Evolutionary conservation across 2,888 invertebrate genomes (phyloP), one percentile per base, ranked within the genome.

Genomic region (Lepetodrilus schrolli): DNA sequence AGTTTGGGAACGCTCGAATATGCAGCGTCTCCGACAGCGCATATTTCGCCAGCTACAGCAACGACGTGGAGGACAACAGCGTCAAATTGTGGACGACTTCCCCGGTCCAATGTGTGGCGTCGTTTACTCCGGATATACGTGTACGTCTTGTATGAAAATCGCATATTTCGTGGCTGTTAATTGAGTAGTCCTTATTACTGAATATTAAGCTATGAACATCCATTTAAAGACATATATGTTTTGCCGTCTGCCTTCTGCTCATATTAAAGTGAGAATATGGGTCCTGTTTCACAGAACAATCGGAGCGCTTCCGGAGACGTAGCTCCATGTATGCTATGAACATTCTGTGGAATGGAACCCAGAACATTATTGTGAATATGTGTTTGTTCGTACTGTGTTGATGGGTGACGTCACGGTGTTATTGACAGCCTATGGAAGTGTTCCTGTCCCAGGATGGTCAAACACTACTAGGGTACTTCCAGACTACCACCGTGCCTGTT

Each of bases 61-160:
- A 68, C 68, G 23, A 30, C 43, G 47, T 68, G 26, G 68, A 68
- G 26, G 68, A 68, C 68, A 68, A 68, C 47, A 17, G 26, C 13
- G 47, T 68, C 21, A 68, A 47, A n/a, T 23, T 68, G 20, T 68
- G 68, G 68, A 21, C 21, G 5, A 68, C 38, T 17, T 30, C 47
- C 21, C 30, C 68, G 26, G 43, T 68, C 4, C 10, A 68, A 17
- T 68, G 68, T 68, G 13, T 68, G 4, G 48, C 68, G 23, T 68
- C 68, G 1, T 68, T 43, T 26, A 43, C 68, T 1, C 68, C 68
- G 17, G 68, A 68, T 26, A 43, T 68, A 0, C 26, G 68, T 13
- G 68, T 68, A 47, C 7, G 47, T 47, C 1, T 13, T 7, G 10
- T 13, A 5, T n/a, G n/a, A n/a, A n/a, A n/a, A n/a, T n/a, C n/a